Conservation (phyloP, 1,140 invertebrate species). For the Pseudomyrmex flavicornis region DNA sequence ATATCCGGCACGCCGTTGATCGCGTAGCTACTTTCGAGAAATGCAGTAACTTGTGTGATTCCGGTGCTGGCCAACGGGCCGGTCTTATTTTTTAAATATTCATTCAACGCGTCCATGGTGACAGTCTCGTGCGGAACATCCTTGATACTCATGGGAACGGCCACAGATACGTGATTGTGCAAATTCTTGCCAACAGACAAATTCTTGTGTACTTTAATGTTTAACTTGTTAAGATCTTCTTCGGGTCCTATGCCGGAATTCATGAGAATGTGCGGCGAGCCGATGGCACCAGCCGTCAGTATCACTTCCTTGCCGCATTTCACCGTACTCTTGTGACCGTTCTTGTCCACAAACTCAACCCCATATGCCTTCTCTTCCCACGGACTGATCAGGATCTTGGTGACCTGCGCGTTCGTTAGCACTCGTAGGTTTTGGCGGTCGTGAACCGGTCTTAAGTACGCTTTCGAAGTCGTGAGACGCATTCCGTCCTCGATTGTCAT, state of each 20-base stretch:
- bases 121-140: constrained; percentile 78
- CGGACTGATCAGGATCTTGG: constrained; percentile 83
- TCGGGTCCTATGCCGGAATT: constrained; percentile 89
- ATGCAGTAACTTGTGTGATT: constrained; percentile 84
- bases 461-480: constrained; percentile 86
- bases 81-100: constrained; percentile 80
- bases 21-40: constrained; percentile 79
- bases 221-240: constrained; percentile 85
- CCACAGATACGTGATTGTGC: constrained; percentile 85
- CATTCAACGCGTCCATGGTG: constrained; percentile 78
- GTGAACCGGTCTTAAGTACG: constrained; percentile 83
- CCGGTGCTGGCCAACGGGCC: constrained; percentile 84
- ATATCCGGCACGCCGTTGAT: constrained; percentile 77
- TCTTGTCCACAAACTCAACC: constrained; percentile 86
- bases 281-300: constrained; percentile 88
- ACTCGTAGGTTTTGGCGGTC: constrained; percentile 82
- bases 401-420: constrained; percentile 83
- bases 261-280: constrained; percentile 89
- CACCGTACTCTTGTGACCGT: constrained; percentile 72
- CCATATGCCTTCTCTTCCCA: constrained; percentile 86
- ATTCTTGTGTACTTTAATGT: constrained; percentile 84
- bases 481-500: constrained; percentile 87
- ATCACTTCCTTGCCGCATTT: constrained; percentile 87
- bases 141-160: constrained; percentile 80
- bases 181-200: constrained; percentile 87